Percentiles rank a stretch among this genome's conserved stretches.
Evolutionary conservation across 2,797 vertebrate species (phyloP).

Genomic region (Hyperoplus immaculatus): DNA sequence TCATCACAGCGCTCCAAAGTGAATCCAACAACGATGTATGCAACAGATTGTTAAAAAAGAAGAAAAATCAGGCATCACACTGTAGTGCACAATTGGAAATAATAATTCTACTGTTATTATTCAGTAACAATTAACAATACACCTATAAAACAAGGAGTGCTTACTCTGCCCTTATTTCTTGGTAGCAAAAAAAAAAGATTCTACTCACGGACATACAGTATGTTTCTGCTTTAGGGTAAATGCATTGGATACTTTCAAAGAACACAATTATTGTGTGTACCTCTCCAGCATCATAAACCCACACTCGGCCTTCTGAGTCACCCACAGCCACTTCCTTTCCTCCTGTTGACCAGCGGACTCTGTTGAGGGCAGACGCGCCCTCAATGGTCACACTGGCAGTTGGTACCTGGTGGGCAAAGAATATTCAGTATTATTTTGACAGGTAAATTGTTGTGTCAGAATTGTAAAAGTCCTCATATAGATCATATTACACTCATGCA

Average conservation of each 20-base stretch:
- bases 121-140: not conserved
- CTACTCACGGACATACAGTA: not conserved
- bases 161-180: slow-evolving; percentile 16
- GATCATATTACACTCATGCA: not conserved
- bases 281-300: slow-evolving; percentile 99
- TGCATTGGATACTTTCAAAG: not conserved
- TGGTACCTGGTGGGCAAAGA: slow-evolving; percentile 88
- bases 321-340: slow-evolving; percentile 98
- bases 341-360: slow-evolving; percentile 94
- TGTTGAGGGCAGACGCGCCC: slow-evolving; percentile 95
- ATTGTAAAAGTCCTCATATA: not conserved
- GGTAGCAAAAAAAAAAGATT: not conserved
- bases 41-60: not conserved
- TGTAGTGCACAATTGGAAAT: not conserved
- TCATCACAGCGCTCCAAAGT: slow-evolving; percentile 5
- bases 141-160: not conserved
- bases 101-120: not conserved
- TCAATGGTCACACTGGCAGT: slow-evolving; percentile 95
- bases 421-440: not conserved
- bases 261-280: slow-evolving; percentile 73
- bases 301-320: slow-evolving; percentile 96
- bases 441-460: not conserved
- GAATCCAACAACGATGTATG: slow-evolving; percentile 30
- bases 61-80: too few species aligned
- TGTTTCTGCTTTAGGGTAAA: not conserved